A percentile compares a stretch with the other conserved stretches of the same genome.
phyloP scores from a whole-genome alignment of 2,113 vertebrate species.

The Manacus vitellinus region DNA sequence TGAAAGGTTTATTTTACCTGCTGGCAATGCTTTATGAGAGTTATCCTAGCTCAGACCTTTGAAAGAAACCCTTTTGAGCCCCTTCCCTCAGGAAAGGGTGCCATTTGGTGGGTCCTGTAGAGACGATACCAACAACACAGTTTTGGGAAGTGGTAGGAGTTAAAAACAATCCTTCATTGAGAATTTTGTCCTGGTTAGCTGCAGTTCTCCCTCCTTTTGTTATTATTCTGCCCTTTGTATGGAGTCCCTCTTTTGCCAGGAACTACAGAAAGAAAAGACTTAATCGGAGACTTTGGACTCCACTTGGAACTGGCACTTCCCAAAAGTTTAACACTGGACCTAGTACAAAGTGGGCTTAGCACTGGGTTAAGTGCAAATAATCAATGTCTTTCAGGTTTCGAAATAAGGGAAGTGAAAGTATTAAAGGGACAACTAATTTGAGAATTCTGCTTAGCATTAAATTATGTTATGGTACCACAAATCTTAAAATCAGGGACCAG shows the following conservation, averaged over 20 bases:
- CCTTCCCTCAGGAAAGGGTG: neutral
- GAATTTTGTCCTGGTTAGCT: neutral
- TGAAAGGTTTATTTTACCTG: neutral
- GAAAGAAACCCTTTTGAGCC: neutral
- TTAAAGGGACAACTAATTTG: neutral
- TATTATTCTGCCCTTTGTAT: neutral
- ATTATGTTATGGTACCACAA: neutral
- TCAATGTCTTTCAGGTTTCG: neutral
- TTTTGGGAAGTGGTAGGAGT: neutral
- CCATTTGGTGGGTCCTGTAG: neutral
- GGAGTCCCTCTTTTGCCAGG: neutral
- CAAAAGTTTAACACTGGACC: neutral
- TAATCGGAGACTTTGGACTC: neutral
- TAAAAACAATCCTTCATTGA: neutral
- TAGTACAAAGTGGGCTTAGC: neutral
- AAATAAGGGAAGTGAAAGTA: neutral
- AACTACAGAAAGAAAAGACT: neutral
- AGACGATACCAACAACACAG: fast-evolving
- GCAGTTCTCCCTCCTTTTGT: neutral
- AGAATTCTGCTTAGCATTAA: neutral
- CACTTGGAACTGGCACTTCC: neutral
- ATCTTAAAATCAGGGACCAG: neutral
- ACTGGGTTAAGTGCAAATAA: neutral
- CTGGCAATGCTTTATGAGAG: neutral
- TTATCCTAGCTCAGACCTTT: neutral